phyloP scores from a whole-genome alignment of 2,113 vertebrate species.

The Ibidorhyncha struthersii region DNA sequence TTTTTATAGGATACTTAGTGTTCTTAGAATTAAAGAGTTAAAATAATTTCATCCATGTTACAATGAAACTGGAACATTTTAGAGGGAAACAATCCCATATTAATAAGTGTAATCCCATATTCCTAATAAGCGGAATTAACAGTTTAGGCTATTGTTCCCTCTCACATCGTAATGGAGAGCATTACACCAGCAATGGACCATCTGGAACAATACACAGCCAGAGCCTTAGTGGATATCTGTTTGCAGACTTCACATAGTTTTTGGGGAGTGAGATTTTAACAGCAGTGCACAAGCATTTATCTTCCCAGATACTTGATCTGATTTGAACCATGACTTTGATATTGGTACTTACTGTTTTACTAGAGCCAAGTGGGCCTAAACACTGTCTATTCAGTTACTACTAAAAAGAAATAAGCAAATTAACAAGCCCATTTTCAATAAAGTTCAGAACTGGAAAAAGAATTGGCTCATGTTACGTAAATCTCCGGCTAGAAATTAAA shows the following conservation, averaged over 20 bases:
- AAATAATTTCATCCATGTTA: background rate
- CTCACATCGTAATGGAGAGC: background rate
- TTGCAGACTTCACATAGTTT: conserved; percentile 15
- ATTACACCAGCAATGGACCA: background rate
- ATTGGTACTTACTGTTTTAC: conserved; percentile 44
- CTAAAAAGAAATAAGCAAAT: conserved; percentile 63
- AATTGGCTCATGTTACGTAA: background rate
- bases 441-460: conserved; percentile 6
- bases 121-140: background rate
- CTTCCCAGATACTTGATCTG: conserved; percentile 49
- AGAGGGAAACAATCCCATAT: background rate
- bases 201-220: background rate
- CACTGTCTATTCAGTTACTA: conserved; percentile 50
- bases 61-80: background rate
- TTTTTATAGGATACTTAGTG: background rate
- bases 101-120: background rate
- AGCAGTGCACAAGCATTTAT: conserved; percentile 27
- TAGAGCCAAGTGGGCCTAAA: conserved; percentile 51
- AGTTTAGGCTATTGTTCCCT: background rate
- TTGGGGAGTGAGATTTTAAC: conserved; percentile 42
- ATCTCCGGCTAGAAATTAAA: conserved; percentile 43
- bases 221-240: background rate
- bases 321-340: conserved; percentile 52
- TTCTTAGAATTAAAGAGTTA: background rate
- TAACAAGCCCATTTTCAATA: conserved; percentile 26